phyloP scores from a whole-genome alignment of 1,140 invertebrate genomes.

The Hylaeus volcanicus region DNA sequence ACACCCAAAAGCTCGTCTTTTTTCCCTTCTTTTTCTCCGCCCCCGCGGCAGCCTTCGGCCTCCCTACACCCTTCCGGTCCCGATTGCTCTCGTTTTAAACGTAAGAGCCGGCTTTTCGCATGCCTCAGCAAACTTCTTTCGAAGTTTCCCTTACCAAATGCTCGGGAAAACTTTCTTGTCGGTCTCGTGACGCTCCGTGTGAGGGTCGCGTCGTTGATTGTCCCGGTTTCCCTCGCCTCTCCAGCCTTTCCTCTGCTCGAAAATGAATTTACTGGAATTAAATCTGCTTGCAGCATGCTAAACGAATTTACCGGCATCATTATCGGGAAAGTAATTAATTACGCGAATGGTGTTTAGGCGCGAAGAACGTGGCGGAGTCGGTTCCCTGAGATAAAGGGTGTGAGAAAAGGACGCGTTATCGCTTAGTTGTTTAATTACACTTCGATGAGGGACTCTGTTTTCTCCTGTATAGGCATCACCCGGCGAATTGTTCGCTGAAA shows the following conservation, averaged over 20 bases:
- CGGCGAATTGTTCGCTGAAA: no score
- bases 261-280: slow-evolving; percentile 5
- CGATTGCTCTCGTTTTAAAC: slow-evolving; percentile 46
- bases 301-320: slow-evolving; percentile 14
- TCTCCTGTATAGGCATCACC: neutral
- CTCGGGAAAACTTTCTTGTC: neutral
- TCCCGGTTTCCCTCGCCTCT: neutral
- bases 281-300: slow-evolving; percentile 20
- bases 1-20: slow-evolving; percentile 47
- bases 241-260: neutral
- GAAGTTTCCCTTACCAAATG: slow-evolving; percentile 43
- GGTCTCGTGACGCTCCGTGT: neutral
- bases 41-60: neutral
- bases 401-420: neutral
- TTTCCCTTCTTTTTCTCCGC: slow-evolving; percentile 14
- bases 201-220: neutral
- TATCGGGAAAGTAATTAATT: slow-evolving; percentile 16
- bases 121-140: slow-evolving; percentile 30
- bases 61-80: neutral
- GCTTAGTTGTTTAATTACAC: slow-evolving; percentile 20
- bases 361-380: neutral
- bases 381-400: neutral
- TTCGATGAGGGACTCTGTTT: neutral
- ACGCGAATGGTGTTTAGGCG: slow-evolving; percentile 7
- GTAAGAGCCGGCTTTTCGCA: slow-evolving; percentile 43